phyloP scores from a whole-genome alignment of 2,888 invertebrate species.

The Polydrusus pterygomalis region DNA sequence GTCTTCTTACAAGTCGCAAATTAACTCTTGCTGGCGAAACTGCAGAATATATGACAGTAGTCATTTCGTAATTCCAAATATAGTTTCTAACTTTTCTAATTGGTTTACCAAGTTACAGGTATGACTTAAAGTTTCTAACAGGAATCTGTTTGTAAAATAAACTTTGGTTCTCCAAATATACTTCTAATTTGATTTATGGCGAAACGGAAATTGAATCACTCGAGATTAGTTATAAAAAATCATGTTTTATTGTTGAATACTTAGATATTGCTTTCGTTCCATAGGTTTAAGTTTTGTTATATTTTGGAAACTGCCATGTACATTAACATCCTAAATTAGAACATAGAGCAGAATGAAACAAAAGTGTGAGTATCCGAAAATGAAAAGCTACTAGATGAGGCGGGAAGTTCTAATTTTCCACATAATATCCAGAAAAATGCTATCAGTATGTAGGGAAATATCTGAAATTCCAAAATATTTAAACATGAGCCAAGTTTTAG shows the following conservation, averaged over 20 bases:
- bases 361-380: too few relatives aligned
- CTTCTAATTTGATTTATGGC: neutral
- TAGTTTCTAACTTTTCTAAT: constrained; percentile 9
- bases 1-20: neutral
- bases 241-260: neutral
- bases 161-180: neutral
- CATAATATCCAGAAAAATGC: too few relatives aligned
- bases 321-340: too few relatives aligned
- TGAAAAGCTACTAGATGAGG: too few relatives aligned
- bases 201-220: neutral
- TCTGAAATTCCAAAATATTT: too few relatives aligned
- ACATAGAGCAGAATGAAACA: too few relatives aligned
- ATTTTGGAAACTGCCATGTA: too few relatives aligned
- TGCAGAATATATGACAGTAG: neutral
- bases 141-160: neutral
- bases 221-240: too few relatives aligned
- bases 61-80: constrained; percentile 12
- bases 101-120: constrained; percentile 6
- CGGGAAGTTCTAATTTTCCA: too few relatives aligned
- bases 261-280: too few relatives aligned
- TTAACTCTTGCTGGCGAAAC: neutral
- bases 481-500: too few relatives aligned
- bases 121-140: neutral
- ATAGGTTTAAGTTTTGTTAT: neutral
- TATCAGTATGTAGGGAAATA: too few relatives aligned